These are phyloP conservation scores for Cervus canadensis DNA, from an alignment of 2,113 vertebrate genomes.

Conservation along the genomic window DNA sequence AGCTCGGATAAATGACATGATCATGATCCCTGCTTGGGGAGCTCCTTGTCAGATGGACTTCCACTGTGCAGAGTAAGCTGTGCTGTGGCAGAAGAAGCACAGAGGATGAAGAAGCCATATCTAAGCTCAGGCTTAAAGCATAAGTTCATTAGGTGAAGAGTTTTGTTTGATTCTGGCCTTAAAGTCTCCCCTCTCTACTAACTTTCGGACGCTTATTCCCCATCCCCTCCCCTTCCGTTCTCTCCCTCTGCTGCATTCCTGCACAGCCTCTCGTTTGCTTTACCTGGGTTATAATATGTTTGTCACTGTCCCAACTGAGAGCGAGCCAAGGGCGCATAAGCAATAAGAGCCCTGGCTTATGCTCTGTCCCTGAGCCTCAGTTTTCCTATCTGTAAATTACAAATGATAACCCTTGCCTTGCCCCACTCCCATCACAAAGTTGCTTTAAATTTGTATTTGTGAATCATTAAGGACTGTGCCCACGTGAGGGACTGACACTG, in stretches of 20 bases:
- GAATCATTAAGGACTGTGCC: neutral
- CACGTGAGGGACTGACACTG: neutral
- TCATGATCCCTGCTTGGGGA: neutral
- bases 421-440: neutral
- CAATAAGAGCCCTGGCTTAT: neutral
- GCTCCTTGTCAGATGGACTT: neutral
- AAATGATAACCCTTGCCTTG: neutral
- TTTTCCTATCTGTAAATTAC: neutral
- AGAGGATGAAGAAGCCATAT: neutral
- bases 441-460: conserved; percentile 6
- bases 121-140: neutral
- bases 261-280: neutral
- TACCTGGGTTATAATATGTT: neutral
- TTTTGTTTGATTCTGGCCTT: neutral
- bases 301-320: neutral
- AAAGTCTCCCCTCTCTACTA: neutral
- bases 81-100: neutral
- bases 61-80: neutral
- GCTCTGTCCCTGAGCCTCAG: neutral
- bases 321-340: neutral
- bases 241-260: neutral
- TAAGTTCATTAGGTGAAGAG: neutral
- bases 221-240: neutral
- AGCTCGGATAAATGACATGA: neutral
- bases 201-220: neutral